A percentile compares a stretch with the other conserved stretches of the same genome.
These are phyloP conservation scores for Hepsetus odoe DNA, from an alignment of 2,113 vertebrate genomes.

Conservation along the genomic window DNA sequence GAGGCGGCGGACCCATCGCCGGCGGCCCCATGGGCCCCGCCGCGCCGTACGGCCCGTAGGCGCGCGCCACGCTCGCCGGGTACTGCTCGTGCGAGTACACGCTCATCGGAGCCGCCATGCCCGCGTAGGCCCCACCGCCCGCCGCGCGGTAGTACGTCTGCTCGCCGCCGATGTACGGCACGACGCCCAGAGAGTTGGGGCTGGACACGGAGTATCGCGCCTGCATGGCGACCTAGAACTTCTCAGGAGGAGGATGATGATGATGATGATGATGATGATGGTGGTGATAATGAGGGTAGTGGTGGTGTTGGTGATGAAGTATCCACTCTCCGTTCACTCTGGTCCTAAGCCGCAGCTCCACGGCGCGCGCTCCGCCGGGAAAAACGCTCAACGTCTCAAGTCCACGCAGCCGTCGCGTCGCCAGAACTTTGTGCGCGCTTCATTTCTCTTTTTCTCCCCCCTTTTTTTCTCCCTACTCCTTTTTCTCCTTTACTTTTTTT, in stretches of 20 bases:
- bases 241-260: too few relatives aligned
- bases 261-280: too few relatives aligned
- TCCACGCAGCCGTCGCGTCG: conserved; percentile 93
- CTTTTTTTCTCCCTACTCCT: conserved; percentile 40
- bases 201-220: conserved; percentile 97
- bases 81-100: conserved; percentile 98
- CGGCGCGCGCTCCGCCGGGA: conserved; percentile 76
- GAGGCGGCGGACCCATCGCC: conserved; percentile 76
- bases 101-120: conserved; percentile 95
- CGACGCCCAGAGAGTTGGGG: conserved; percentile 95
- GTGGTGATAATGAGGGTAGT: too few relatives aligned
- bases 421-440: conserved; percentile 82
- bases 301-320: background rate
- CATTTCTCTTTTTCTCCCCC: too few relatives aligned
- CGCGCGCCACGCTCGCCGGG: conserved; percentile 89
- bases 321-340: too few relatives aligned
- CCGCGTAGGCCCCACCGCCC: conserved; percentile 89
- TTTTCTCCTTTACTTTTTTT: conserved; percentile 13
- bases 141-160: conserved; percentile 92
- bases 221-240: too few relatives aligned
- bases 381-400: conserved; percentile 83
- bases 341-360: too few relatives aligned
- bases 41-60: conserved; percentile 87
- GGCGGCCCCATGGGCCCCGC: background rate
- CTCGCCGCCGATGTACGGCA: conserved; percentile 94